Conservation (phyloP, 1,140 invertebrate species). For the Bombus superbus region DNA sequence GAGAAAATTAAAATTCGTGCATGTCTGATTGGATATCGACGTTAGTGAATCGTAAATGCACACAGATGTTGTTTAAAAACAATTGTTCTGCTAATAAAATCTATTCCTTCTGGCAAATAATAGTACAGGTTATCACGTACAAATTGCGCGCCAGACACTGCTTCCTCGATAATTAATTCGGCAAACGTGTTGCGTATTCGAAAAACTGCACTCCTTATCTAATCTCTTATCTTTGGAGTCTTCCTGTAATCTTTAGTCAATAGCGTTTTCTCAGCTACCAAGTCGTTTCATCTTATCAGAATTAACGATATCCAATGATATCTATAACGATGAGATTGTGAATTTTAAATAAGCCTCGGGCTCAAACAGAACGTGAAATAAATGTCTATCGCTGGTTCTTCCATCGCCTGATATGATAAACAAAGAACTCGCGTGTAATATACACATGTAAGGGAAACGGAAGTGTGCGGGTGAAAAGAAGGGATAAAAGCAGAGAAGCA, state of each 20-base stretch:
- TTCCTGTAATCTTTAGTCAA: no score
- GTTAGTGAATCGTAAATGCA: no score
- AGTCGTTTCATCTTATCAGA: not conserved
- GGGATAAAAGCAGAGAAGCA: conserved; percentile 13
- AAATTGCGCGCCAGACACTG: not conserved
- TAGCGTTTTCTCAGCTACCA: no score
- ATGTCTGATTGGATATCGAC: no score
- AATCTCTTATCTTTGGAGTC: not conserved
- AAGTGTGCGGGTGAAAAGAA: not conserved
- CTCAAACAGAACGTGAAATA: not conserved
- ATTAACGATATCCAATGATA: not conserved
- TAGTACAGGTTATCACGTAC: not conserved
- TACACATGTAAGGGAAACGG: not conserved
- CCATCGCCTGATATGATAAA: not conserved
- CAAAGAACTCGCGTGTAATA: not conserved
- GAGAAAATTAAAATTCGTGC: no score
- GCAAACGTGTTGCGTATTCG: not conserved
- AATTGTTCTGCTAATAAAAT: not conserved
- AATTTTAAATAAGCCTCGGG: no score
- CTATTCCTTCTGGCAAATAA: not conserved
- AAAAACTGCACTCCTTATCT: not conserved
- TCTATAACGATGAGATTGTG: no score
- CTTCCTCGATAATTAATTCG: not conserved
- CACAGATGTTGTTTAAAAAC: not conserved
- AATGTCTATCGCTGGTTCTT: conserved; percentile 29